These are phyloP conservation scores for Zele albiditarsus DNA, from an alignment of 2,888 invertebrate species.

Conservation along the genomic window DNA sequence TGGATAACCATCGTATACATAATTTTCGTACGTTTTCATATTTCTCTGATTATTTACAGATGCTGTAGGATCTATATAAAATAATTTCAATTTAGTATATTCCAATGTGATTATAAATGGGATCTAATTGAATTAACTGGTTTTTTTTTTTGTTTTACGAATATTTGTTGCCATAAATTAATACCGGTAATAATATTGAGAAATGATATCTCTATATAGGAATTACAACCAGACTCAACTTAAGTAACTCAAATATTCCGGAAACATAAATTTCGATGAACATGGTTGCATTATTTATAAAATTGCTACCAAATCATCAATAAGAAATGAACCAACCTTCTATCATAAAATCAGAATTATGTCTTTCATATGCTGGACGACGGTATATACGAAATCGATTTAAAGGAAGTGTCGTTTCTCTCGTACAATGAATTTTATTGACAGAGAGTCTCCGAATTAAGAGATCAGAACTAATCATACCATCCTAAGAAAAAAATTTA, in stretches of 20 bases:
- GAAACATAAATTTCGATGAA: too few species aligned
- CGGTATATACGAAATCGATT: neutral
- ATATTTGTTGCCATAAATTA: too few species aligned
- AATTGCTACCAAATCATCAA: too few species aligned
- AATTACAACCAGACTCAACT: too few species aligned
- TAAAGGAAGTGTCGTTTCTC: neutral
- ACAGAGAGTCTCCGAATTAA: neutral
- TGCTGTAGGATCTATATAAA: neutral
- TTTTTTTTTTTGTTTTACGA: too few species aligned
- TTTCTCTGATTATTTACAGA: neutral
- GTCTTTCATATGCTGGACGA: neutral
- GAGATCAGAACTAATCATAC: neutral
- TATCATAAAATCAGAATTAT: neutral
- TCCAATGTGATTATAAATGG: neutral
- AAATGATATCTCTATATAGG: too few species aligned
- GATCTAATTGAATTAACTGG: neutral
- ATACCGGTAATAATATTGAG: too few species aligned
- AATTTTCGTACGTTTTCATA: neutral
- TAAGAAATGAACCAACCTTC: neutral
- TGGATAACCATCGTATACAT: neutral
- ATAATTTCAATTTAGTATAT: neutral
- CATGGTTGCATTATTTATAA: too few species aligned
- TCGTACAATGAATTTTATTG: neutral
- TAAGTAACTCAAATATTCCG: too few species aligned
- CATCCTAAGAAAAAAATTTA: neutral